These are phyloP conservation scores for Ophion ellenae DNA, from an alignment of 2,888 invertebrate species.

Conservation along the genomic window DNA sequence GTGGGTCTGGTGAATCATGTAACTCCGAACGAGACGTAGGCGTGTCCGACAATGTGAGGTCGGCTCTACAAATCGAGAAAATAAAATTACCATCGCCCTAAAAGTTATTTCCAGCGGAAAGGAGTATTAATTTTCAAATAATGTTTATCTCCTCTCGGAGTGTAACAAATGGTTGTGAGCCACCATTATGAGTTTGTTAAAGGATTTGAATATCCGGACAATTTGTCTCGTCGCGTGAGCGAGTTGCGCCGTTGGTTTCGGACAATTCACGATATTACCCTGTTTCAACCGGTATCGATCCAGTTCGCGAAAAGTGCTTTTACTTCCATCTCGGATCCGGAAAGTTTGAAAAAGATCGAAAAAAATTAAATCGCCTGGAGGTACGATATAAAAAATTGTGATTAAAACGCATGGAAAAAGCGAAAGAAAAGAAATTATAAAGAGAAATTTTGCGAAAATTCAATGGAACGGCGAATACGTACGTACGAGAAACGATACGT, in stretches of 20 bases:
- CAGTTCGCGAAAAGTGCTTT: background rate
- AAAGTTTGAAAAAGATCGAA: conserved; percentile 4
- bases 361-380: background rate
- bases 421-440: background rate
- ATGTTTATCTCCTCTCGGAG: background rate
- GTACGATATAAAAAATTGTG: background rate
- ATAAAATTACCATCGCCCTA: background rate
- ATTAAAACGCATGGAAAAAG: background rate
- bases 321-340: background rate
- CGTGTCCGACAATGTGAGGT: conserved; percentile 13
- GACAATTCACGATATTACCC: background rate
- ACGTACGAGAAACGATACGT: conserved; percentile 41
- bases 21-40: conserved; percentile 19
- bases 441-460: conserved; percentile 5
- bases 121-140: background rate
- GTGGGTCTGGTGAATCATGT: conserved; percentile 17
- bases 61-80: background rate
- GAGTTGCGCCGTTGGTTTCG: background rate
- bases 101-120: background rate
- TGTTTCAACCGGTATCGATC: background rate
- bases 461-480: conserved; percentile 4
- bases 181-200: background rate
- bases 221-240: background rate
- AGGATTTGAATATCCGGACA: background rate
- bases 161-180: background rate